Conservation (phyloP, 2,797 vertebrate genomes). For the Synaphobranchus kaupii region DNA sequence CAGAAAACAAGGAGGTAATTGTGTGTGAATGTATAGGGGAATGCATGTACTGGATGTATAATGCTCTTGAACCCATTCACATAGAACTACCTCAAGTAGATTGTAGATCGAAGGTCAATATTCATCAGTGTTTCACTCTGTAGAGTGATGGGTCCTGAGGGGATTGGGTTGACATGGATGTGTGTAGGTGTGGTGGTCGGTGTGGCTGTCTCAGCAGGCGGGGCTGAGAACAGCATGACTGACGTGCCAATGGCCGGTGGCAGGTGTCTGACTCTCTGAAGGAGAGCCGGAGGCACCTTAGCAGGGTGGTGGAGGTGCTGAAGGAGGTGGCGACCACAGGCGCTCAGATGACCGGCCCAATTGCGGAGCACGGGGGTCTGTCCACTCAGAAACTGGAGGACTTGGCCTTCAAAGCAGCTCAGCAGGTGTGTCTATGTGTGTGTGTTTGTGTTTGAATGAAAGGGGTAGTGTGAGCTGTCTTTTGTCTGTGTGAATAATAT, state of each 20-base stretch:
- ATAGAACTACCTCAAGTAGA: neutral
- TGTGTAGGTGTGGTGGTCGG: neutral
- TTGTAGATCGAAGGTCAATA: neutral
- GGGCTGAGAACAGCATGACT: neutral
- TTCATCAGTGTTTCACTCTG: neutral
- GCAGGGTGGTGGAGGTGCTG: slow-evolving; percentile 88
- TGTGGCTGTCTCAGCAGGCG: neutral
- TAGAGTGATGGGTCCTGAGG: neutral
- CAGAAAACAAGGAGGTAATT: neutral
- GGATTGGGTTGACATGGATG: neutral
- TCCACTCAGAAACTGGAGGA: slow-evolving; percentile 82
- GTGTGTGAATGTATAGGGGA: neutral
- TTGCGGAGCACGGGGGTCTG: slow-evolving; percentile 87
- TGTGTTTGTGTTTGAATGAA: neutral
- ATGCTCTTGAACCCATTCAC: neutral
- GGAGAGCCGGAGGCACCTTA: slow-evolving; percentile 88
- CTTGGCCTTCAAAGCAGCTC: slow-evolving; percentile 80
- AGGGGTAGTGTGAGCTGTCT: neutral
- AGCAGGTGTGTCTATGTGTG: slow-evolving; percentile 76
- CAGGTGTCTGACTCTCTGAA: slow-evolving; percentile 86
- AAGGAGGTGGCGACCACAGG: slow-evolving; percentile 90
- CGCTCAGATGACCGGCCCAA: slow-evolving; percentile 82
- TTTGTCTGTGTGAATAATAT: neutral
- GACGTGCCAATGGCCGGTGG: neutral
- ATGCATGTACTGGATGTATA: neutral